phyloP scores from a whole-genome alignment of 1,140 invertebrate species.

The Brachionus angularis region DNA sequence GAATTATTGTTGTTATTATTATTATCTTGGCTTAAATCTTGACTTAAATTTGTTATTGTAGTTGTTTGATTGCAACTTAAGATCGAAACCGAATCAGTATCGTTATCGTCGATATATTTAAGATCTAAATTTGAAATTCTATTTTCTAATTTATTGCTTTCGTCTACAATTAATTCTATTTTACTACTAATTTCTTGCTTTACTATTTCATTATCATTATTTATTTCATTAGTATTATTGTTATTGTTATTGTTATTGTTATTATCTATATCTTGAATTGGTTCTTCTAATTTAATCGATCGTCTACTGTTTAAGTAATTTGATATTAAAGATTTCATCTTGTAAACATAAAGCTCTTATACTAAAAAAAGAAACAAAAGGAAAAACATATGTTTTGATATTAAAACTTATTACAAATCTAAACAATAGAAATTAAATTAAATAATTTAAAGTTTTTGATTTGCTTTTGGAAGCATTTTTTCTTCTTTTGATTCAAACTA shows the following conservation, averaged over 20 bases:
- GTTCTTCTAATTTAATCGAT: slow-evolving; percentile 13
- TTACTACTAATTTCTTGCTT: too few species aligned
- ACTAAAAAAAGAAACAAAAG: not conserved
- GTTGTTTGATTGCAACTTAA: too few species aligned
- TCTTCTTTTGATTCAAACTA: too few species aligned
- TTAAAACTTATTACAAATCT: too few species aligned
- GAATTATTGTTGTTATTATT: not conserved
- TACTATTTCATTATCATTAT: not conserved
- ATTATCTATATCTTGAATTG: too few species aligned
- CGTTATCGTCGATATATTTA: slow-evolving; percentile 32
- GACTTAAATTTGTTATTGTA: too few species aligned
- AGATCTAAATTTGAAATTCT: slow-evolving; percentile 31
- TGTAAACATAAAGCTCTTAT: not conserved
- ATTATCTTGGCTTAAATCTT: not conserved
- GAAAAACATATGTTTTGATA: not conserved
- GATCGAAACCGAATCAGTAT: slow-evolving; percentile 25
- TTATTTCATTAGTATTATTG: not conserved
- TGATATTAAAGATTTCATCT: slow-evolving; percentile 31
- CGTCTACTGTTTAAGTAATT: slow-evolving; percentile 42
- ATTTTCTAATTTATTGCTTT: slow-evolving; percentile 12
- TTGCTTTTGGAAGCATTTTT: too few species aligned
- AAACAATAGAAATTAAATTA: too few species aligned
- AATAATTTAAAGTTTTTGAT: too few species aligned
- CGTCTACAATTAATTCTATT: too few species aligned
- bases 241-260: too few species aligned